phyloP scores from a whole-genome alignment of 1,140 invertebrate species.

The Notospermus geniculatus region DNA sequence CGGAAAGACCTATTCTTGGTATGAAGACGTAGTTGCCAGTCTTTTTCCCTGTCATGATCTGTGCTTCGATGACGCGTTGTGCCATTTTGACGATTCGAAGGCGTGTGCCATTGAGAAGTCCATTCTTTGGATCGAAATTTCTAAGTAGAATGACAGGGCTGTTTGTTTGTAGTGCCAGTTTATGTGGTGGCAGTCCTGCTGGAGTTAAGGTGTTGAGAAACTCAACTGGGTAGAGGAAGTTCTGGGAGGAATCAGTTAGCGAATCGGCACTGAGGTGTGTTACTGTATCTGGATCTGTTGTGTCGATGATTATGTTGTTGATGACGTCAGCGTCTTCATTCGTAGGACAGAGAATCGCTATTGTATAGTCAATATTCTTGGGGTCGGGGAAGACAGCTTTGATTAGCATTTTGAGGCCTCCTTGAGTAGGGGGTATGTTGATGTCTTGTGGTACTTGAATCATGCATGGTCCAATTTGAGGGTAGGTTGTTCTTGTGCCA shows the following conservation, averaged over 20 bases:
- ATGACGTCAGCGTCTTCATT: background rate
- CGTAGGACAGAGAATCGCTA: background rate
- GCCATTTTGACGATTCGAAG: slow-evolving; percentile 32
- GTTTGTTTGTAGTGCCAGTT: slow-evolving; percentile 49
- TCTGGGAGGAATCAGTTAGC: background rate
- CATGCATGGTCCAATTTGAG: background rate
- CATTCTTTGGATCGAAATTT: slow-evolving; percentile 39
- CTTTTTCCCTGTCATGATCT: slow-evolving; percentile 19
- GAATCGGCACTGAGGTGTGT: background rate
- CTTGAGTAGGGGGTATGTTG: background rate
- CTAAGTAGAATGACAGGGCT: slow-evolving; percentile 49
- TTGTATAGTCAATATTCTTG: background rate
- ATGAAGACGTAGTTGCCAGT: slow-evolving; percentile 26
- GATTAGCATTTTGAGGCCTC: background rate
- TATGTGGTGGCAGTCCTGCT: slow-evolving; percentile 50
- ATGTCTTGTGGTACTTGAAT: too few species aligned
- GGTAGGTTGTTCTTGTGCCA: background rate
- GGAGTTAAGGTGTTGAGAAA: slow-evolving; percentile 46
- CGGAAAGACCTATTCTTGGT: slow-evolving; percentile 24
- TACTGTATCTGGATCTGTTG: background rate
- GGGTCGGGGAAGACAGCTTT: background rate
- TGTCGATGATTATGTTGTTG: background rate
- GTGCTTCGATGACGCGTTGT: slow-evolving; percentile 25
- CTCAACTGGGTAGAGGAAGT: slow-evolving; percentile 47
- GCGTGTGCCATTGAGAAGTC: slow-evolving; percentile 52